Percentiles rank a stretch among this genome's conserved stretches.
phyloP scores from a whole-genome alignment of 2,113 vertebrate species.

The Thamnophis sirtalis region DNA sequence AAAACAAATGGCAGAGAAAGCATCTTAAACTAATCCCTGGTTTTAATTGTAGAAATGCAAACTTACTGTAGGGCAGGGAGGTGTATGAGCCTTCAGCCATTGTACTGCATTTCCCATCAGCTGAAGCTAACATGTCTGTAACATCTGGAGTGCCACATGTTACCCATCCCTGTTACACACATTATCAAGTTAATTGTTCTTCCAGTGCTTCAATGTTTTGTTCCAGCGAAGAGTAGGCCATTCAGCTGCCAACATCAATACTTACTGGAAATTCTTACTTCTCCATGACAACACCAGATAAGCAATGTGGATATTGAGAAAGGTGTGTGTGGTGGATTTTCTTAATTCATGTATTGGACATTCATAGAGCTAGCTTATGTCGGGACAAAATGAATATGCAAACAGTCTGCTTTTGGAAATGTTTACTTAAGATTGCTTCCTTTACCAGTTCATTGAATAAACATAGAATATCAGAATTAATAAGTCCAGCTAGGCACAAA shows the following conservation, averaged over 20 bases:
- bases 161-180: background rate
- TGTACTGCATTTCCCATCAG: background rate
- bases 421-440: background rate
- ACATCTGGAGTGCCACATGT: background rate
- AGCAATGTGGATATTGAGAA: background rate
- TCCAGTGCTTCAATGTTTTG: background rate
- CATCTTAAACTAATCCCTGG: background rate
- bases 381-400: background rate
- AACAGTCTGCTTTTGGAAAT: background rate
- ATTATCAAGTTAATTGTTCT: background rate
- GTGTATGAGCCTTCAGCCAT: background rate
- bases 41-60: background rate
- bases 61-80: background rate
- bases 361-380: background rate
- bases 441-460: background rate
- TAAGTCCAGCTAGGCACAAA: background rate
- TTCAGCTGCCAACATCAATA: background rate
- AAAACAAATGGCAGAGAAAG: background rate
- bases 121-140: background rate
- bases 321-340: background rate
- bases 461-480: background rate
- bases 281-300: background rate
- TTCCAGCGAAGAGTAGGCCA: background rate
- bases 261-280: background rate
- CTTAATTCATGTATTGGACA: background rate